These are phyloP conservation scores for Furcula furcula DNA, from an alignment of 2,888 invertebrate genomes.

Conservation along the genomic window DNA sequence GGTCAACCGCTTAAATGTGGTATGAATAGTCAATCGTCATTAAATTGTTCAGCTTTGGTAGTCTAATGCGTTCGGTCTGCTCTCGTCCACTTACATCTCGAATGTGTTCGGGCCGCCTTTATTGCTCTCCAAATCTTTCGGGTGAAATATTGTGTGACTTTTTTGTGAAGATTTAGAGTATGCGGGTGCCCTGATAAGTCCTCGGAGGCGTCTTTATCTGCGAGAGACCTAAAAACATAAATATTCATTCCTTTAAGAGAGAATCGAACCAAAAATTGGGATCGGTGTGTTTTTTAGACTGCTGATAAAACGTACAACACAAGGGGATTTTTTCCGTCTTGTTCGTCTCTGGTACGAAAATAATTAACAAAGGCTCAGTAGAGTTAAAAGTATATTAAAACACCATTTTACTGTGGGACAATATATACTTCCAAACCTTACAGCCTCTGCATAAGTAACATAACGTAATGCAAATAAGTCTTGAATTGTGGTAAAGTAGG, in stretches of 20 bases:
- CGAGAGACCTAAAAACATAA: conserved; percentile 21
- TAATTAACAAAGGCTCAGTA: conserved; percentile 59
- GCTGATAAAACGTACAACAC: no score
- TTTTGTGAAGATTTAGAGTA: conserved; percentile 14
- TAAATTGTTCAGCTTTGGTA: conserved; percentile 79
- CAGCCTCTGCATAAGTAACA: no score
- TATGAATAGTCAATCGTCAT: conserved; percentile 81
- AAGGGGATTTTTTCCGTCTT: conserved; percentile 16
- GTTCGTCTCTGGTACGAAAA: conserved; percentile 49
- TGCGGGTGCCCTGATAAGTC: conserved; percentile 17
- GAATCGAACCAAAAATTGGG: conserved; percentile 23
- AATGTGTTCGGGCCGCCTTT: conserved; percentile 16
- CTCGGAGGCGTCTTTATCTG: conserved; percentile 24
- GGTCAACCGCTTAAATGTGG: conserved; percentile 76
- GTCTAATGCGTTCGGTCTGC: conserved; percentile 62
- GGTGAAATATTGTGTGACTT: conserved; percentile 21
- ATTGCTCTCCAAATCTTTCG: conserved; percentile 26
- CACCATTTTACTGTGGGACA: no score
- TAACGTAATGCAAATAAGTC: no score
- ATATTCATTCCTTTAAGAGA: conserved; percentile 26
- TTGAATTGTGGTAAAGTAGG: no score
- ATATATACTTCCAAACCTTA: no score
- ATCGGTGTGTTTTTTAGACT: conserved; percentile 18
- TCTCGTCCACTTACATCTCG: conserved; percentile 24
- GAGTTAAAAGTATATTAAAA: no score